Conservation (phyloP, 2,113 vertebrate genomes). For the Saccopteryx bilineata region DNA sequence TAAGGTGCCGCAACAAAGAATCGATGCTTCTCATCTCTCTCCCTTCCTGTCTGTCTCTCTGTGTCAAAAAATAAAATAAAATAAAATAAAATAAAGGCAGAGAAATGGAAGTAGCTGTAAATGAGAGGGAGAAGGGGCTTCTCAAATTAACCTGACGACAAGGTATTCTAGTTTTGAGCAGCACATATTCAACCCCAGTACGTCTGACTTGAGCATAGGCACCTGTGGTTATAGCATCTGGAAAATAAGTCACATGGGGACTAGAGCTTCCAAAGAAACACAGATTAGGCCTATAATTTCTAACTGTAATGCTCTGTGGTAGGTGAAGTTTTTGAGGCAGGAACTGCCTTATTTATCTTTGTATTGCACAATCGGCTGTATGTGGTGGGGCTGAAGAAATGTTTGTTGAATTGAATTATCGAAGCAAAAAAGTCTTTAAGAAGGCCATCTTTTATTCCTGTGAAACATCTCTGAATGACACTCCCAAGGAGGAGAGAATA, state of each 20-base stretch:
- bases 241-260: not conserved
- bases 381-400: not conserved
- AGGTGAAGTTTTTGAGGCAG: not conserved
- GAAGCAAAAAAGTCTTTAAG: not conserved
- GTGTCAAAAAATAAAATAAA: too few relatives aligned
- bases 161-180: not conserved
- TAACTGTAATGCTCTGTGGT: not conserved
- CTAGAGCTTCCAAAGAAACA: not conserved
- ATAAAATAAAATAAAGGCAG: too few relatives aligned
- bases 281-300: not conserved
- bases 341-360: not conserved
- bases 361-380: not conserved
- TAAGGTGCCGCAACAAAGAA: too few relatives aligned
- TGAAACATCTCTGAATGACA: not conserved
- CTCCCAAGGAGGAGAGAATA: not conserved
- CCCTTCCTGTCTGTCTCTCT: too few relatives aligned
- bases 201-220: not conserved
- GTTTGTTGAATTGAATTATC: not conserved
- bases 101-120: not conserved
- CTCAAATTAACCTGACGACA: conserved; percentile 10
- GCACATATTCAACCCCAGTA: not conserved
- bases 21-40: too few relatives aligned
- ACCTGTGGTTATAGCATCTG: not conserved
- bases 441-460: not conserved
- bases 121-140: not conserved